phyloP scores from a whole-genome alignment of 2,113 vertebrate genomes.

The Brienomyrus brachyistius region DNA sequence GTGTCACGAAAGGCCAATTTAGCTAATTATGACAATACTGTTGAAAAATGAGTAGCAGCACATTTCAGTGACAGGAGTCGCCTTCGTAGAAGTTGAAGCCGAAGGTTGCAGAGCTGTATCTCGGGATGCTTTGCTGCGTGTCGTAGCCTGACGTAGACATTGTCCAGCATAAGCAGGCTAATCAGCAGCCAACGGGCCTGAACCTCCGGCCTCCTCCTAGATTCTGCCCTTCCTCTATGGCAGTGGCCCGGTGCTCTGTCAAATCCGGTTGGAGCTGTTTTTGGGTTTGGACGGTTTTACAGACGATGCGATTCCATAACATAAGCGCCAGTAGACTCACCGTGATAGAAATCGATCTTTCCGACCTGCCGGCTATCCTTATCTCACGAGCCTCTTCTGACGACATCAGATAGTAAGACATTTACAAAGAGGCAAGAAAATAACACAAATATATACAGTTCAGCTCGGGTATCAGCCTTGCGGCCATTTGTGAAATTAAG shows the following conservation, averaged over 20 bases:
- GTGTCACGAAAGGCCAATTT: background rate
- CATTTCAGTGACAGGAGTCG: background rate
- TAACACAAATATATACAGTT: background rate
- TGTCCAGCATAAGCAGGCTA: background rate
- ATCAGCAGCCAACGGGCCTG: background rate
- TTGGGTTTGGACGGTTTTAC: background rate
- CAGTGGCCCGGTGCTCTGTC: background rate
- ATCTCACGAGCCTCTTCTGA: background rate
- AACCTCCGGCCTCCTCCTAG: background rate
- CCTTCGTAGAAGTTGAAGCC: background rate
- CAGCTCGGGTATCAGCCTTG: background rate
- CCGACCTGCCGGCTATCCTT: background rate
- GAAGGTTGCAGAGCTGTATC: background rate
- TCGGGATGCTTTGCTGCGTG: background rate
- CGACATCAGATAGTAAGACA: background rate
- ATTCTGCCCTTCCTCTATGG: background rate
- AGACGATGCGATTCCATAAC: background rate
- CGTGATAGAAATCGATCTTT: conserved; percentile 12
- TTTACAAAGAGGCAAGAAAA: background rate
- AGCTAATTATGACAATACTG: background rate
- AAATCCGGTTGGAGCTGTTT: background rate
- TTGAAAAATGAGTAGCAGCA: background rate
- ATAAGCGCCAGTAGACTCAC: background rate
- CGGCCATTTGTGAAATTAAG: conserved; percentile 11
- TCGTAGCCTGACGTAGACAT: background rate